Conservation (phyloP, 2,797 vertebrate genomes). For the Trichosurus vulpecula region DNA sequence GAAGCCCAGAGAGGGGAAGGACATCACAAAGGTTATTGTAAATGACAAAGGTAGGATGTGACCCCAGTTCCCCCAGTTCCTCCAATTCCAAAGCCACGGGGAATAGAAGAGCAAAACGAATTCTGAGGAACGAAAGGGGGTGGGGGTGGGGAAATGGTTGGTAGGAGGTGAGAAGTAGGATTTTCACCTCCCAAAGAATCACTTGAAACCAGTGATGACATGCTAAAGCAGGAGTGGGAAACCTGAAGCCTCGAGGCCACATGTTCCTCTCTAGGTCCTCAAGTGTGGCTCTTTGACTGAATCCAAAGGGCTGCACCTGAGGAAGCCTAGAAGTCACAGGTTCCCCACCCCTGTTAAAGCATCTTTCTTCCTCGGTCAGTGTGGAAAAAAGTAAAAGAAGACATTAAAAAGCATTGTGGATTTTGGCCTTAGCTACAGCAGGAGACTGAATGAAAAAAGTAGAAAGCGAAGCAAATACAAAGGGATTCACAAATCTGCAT, state of each 20-base stretch:
- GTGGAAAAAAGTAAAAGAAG: background rate
- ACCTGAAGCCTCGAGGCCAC: too few species aligned
- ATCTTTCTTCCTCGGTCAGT: background rate
- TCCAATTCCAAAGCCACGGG: background rate
- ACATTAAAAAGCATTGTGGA: background rate
- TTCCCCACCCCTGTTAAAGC: too few species aligned
- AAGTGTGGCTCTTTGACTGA: too few species aligned
- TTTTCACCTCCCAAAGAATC: slow-evolving; percentile 48
- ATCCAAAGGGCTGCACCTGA: too few species aligned
- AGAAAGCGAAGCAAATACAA: background rate
- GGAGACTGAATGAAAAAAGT: background rate
- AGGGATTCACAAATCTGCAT: background rate
- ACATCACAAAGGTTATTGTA: background rate
- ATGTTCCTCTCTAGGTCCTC: too few species aligned
- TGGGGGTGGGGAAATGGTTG: slow-evolving; percentile 20
- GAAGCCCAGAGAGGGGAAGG: background rate
- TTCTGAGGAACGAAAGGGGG: background rate
- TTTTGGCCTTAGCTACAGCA: background rate
- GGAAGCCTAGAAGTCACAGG: too few species aligned
- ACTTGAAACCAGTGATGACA: slow-evolving; percentile 18
- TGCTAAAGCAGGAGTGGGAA: too few species aligned
- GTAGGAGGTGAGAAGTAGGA: slow-evolving; percentile 50
- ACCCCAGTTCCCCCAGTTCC: background rate
- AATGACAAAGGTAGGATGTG: background rate
- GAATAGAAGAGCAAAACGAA: background rate